phyloP scores from a whole-genome alignment of 64 coral and sea anemone genomes.

The Montipora foliosa region DNA sequence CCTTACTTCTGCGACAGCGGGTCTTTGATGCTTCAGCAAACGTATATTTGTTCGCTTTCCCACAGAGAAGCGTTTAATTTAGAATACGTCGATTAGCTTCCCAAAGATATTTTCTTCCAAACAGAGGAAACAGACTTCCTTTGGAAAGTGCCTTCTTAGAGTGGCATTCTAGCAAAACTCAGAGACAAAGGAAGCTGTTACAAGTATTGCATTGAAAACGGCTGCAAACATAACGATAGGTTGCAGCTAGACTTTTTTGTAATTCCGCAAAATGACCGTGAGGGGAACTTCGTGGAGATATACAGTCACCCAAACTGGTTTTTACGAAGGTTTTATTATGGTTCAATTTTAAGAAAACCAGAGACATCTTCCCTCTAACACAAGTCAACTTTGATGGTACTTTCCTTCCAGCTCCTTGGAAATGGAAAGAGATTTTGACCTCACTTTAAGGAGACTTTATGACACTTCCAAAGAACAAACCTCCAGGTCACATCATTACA shows the following conservation, averaged over 20 bases:
- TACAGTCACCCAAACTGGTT: not conserved
- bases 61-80: too few species aligned
- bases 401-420: constrained; percentile 22
- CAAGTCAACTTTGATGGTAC: constrained; percentile 59
- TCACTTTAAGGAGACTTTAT: constrained; percentile 34
- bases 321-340: not conserved
- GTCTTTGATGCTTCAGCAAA: too few species aligned
- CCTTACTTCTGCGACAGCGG: too few species aligned
- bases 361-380: constrained; percentile 29
- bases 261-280: not conserved
- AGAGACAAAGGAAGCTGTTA: constrained; percentile 37
- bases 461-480: not conserved
- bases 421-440: constrained; percentile 53
- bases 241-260: constrained; percentile 48
- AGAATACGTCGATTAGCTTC: constrained; percentile 7
- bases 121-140: constrained; percentile 6
- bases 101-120: constrained; percentile 58
- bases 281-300: not conserved
- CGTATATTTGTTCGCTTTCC: too few species aligned
- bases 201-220: not conserved
- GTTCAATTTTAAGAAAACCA: not conserved
- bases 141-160: not conserved
- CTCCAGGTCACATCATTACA: constrained; percentile 1
- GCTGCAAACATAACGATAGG: constrained; percentile 32
- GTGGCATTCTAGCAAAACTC: not conserved